Base-by-base conservation (phyloP, 2,888 invertebrate species). In the Cerastoderma edule region DNA sequence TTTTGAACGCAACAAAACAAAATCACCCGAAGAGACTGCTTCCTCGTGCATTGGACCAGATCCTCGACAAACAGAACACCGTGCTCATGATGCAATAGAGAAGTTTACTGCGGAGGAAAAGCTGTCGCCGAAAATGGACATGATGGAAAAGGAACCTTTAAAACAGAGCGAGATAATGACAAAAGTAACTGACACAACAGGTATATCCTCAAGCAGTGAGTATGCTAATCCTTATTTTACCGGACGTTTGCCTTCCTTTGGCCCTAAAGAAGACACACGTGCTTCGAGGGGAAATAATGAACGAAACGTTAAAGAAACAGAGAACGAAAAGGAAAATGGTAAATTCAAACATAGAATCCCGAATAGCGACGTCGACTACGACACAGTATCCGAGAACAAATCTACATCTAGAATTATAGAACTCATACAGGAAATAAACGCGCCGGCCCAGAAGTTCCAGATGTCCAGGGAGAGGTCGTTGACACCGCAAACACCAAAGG, bases 171-270 rank as follows among this genome's bases (percentile, higher is more conserved):
- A n/a, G n/a, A n/a, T n/a, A n/a, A n/a, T 19, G 10, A 44, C 44
- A 44, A 44, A 44, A 44, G 44, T 13, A 44, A 44, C 10, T 19
- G 44, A 13, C 10, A 44, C 44, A 44, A 44, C 44, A 44, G 10
- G 10, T 19, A 44, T 44, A 10, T 44, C 44, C 44, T 44, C 8
- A 44, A 44, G 19, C 44, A 44, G 19, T 44, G n/a, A 16, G 19
- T 1, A 35, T 28, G 28, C 2, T 16, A 65, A 46, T 30, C 48
- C 46, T 28, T 78, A 66, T 39, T 78, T 75, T 48, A 78, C 78
- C 2, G 78, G 78, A 3, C 35, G 78, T 28, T 57, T 78, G 28
- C 78, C 78, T 6, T 56, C 78, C 2, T 30, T 78, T 6, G 27
- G 54, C 0, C 46, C 39, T 35, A 19, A 32, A 22, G 48, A 68